phyloP scores from a whole-genome alignment of 1,140 invertebrate genomes.

The Neotoxoptera formosana region DNA sequence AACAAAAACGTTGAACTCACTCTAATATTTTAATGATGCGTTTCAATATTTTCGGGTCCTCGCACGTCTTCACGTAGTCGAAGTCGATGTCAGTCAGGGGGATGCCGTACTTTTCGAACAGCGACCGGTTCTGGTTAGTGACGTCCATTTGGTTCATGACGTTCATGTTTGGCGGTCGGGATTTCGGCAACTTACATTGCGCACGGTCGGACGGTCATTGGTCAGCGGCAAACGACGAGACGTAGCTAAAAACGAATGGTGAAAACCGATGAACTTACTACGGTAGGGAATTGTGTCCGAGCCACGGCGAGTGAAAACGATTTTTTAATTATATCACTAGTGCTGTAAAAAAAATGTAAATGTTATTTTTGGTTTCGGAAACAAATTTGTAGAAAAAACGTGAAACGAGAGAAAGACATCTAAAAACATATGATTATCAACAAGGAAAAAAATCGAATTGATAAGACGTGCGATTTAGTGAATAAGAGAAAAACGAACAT shows the following conservation, averaged over 20 bases:
- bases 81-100: constrained; percentile 71
- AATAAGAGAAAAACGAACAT: background rate
- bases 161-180: background rate
- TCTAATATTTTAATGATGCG: constrained; percentile 69
- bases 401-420: constrained; percentile 29
- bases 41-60: constrained; percentile 68
- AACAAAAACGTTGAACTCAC: constrained; percentile 60
- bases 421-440: constrained; percentile 40
- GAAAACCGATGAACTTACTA: background rate
- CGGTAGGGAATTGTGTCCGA: background rate
- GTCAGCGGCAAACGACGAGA: background rate
- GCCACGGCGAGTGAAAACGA: background rate
- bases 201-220: background rate
- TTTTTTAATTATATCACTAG: background rate
- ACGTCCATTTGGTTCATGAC: constrained; percentile 8
- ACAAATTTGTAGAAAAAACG: constrained; percentile 32
- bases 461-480: background rate
- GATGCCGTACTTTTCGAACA: constrained; percentile 27
- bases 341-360: background rate
- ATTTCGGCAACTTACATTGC: constrained; percentile 12
- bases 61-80: constrained; percentile 68
- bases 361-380: background rate
- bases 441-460: constrained; percentile 7
- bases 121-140: background rate
- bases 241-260: background rate